Conservation (phyloP, 2,888 invertebrate species). For the Synergus itoensis region DNA sequence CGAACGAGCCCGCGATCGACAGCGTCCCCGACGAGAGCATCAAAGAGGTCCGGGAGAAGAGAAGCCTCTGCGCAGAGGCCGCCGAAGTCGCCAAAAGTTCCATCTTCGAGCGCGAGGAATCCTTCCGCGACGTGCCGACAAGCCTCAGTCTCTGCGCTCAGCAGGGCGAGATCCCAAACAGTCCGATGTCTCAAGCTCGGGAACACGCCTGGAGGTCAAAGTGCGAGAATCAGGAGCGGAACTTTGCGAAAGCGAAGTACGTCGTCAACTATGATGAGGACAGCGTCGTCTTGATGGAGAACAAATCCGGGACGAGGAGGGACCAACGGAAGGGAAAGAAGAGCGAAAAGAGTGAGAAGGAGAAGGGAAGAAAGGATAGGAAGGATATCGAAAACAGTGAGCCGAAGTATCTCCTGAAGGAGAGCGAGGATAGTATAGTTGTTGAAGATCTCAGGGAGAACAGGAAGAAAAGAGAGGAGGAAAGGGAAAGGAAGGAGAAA, state of each 20-base stretch:
- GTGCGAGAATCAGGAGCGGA: conserved; percentile 53
- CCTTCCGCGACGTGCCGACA: conserved; percentile 73
- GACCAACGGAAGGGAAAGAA: conserved; percentile 37
- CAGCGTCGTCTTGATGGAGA: conserved; percentile 70
- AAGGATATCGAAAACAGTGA: conserved; percentile 47
- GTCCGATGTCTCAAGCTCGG: conserved; percentile 72
- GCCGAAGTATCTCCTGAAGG: conserved; percentile 58
- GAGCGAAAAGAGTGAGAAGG: conserved; percentile 15
- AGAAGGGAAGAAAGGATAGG: conserved; percentile 3
- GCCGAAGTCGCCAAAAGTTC: conserved; percentile 51
- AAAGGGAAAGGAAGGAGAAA: background rate
- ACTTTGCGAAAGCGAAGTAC: conserved; percentile 69
- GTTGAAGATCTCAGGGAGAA: conserved; percentile 60
- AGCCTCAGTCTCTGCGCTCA: conserved; percentile 72
- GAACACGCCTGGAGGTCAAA: conserved; percentile 67
- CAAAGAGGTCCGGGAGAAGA: conserved; percentile 68
- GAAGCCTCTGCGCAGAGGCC: conserved; percentile 70
- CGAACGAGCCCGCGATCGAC: conserved; percentile 73
- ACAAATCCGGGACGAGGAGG: conserved; percentile 51
- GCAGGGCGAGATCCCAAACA: conserved; percentile 73
- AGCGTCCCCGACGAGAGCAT: conserved; percentile 71
- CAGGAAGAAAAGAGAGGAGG: conserved; percentile 42
- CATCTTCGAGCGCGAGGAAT: conserved; percentile 70
- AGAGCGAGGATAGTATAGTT: conserved; percentile 64
- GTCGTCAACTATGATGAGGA: conserved; percentile 73